phyloP scores from a whole-genome alignment of 2,888 invertebrate genomes.

The Ellobium chinense region DNA sequence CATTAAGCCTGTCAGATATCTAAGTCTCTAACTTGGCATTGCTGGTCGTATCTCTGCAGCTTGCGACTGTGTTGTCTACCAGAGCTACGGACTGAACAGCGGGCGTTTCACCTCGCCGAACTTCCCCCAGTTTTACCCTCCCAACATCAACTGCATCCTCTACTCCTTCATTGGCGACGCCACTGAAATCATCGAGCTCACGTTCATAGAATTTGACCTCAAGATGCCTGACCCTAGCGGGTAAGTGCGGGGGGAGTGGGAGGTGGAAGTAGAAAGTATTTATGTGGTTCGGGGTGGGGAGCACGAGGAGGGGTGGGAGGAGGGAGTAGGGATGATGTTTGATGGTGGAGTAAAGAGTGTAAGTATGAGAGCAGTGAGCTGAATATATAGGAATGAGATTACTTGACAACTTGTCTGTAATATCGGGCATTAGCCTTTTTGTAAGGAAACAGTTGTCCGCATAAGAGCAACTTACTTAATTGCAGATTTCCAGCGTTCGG shows the following conservation, averaged over 20 bases:
- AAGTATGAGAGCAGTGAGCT: too few relatives aligned
- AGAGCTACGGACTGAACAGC: conserved; percentile 86
- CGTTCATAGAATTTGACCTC: conserved; percentile 89
- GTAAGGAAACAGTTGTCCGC: too few relatives aligned
- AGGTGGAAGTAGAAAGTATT: neutral
- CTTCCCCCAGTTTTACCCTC: conserved; percentile 88
- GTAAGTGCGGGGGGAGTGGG: conserved; percentile 46
- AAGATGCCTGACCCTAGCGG: conserved; percentile 80
- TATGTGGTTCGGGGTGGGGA: neutral
- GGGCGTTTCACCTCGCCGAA: conserved; percentile 92
- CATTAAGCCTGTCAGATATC: too few relatives aligned
- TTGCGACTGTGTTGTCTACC: conserved; percentile 90
- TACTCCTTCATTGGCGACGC: conserved; percentile 90
- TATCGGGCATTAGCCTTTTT: too few relatives aligned
- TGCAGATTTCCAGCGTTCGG: too few relatives aligned
- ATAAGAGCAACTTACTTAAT: too few relatives aligned
- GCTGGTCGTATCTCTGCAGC: conserved; percentile 84
- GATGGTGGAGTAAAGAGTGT: too few relatives aligned
- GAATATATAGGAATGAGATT: too few relatives aligned
- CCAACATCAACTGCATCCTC: conserved; percentile 88
- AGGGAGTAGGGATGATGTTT: neutral
- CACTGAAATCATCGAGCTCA: conserved; percentile 90
- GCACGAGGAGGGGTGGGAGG: neutral
- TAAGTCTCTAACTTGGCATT: too few relatives aligned
- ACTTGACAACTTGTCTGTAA: too few relatives aligned